Percentiles rank a stretch among this genome's conserved stretches.
Evolutionary conservation across 2,888 invertebrate species (phyloP).

Genomic region (Cheilosia vulpina): DNA sequence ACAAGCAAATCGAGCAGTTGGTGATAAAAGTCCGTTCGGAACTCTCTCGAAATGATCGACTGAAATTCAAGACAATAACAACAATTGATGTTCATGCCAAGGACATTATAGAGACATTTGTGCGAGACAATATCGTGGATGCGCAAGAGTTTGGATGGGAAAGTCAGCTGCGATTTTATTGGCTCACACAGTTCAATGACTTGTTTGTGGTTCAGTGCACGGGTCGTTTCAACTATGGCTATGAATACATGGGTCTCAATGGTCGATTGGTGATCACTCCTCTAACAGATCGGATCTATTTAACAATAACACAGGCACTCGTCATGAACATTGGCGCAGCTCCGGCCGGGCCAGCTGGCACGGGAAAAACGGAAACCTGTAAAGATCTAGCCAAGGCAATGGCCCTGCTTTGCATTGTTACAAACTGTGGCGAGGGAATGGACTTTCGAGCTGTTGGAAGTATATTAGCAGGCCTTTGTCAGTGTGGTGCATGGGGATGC

Average conservation of each 20-base stretch:
- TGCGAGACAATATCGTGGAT: conserved; percentile 91
- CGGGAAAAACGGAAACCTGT: conserved; percentile 93
- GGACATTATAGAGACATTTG: conserved; percentile 93
- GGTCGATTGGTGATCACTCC: conserved; percentile 96
- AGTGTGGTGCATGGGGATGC: conserved; percentile 95
- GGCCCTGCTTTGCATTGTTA: conserved; percentile 92
- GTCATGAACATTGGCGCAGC: conserved; percentile 96
- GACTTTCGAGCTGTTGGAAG: conserved; percentile 93
- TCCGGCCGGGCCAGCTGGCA: conserved; percentile 88
- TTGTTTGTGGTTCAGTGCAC: conserved; percentile 93
- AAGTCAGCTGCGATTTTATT: conserved; percentile 95
- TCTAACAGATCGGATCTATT: conserved; percentile 95
- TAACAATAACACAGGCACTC: conserved; percentile 96
- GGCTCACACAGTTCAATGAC: conserved; percentile 92
- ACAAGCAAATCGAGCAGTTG: conserved; percentile 92
- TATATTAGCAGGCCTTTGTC: conserved; percentile 86
- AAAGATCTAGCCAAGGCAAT: conserved; percentile 96
- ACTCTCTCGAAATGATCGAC: conserved; percentile 91
- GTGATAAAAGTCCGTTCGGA: conserved; percentile 89
- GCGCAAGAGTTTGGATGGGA: conserved; percentile 96
- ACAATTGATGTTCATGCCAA: conserved; percentile 96
- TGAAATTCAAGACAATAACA: conserved; percentile 94
- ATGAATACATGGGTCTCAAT: conserved; percentile 97
- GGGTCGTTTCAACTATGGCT: conserved; percentile 94
- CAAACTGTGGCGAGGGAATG: conserved; percentile 97